A percentile compares a stretch with the other conserved stretches of the same genome.
Evolutionary conservation across 2,888 invertebrate genomes (phyloP).

Genomic region (Thumatha senex): DNA sequence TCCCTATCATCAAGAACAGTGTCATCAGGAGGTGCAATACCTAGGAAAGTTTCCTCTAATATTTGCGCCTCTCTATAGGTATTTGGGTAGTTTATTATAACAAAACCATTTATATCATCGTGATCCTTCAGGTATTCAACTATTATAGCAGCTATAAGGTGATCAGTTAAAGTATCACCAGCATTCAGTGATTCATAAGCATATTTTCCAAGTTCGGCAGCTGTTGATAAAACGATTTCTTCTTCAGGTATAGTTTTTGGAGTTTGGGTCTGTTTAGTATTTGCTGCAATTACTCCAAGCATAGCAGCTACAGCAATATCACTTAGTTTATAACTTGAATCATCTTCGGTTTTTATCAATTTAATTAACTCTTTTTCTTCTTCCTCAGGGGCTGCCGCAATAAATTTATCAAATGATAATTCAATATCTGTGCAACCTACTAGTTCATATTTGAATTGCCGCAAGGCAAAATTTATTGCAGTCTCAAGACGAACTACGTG

Average conservation of each 20-base stretch:
- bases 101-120: constrained; percentile 81
- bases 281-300: constrained; percentile 52
- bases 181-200: constrained; percentile 78
- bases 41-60: constrained; percentile 84
- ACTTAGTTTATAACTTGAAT: constrained; percentile 48
- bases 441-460: constrained; percentile 80
- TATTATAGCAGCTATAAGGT: constrained; percentile 82
- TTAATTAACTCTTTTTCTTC: constrained; percentile 63
- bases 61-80: constrained; percentile 82
- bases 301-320: constrained; percentile 46
- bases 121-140: constrained; percentile 84
- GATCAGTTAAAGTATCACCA: constrained; percentile 81
- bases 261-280: constrained; percentile 84
- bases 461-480: constrained; percentile 84
- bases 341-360: constrained; percentile 63
- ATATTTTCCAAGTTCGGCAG: constrained; percentile 82
- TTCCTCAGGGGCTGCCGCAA: constrained; percentile 51
- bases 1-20: constrained; percentile 59
- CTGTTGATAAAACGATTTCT: constrained; percentile 72
- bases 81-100: constrained; percentile 86
- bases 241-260: constrained; percentile 84
- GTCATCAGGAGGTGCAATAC: constrained; percentile 71
- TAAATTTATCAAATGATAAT: constrained; percentile 64
- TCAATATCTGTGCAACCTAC: constrained; percentile 76
- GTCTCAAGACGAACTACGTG: constrained; percentile 71